Conservation (phyloP, 2,888 invertebrate genomes). For the Lampropteryx suffumata region DNA sequence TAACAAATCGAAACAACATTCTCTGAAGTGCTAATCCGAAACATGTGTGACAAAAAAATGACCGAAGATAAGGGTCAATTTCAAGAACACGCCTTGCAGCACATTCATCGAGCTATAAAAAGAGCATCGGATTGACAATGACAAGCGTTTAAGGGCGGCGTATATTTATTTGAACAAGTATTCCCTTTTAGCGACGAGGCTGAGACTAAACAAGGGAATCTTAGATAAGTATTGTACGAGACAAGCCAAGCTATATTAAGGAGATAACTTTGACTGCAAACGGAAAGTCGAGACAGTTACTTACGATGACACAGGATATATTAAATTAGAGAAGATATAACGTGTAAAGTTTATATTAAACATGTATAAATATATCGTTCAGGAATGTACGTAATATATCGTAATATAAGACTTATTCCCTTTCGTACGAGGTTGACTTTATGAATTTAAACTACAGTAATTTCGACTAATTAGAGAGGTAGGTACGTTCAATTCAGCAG, state of each 20-base stretch:
- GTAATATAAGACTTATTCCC: conserved; percentile 6
- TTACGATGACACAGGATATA: conserved; percentile 60
- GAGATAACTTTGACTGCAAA: conserved; percentile 65
- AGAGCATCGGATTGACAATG: conserved; percentile 77
- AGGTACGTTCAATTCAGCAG: too few relatives aligned
- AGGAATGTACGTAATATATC: conserved; percentile 6
- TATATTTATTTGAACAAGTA: conserved; percentile 81
- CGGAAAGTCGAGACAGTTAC: conserved; percentile 56
- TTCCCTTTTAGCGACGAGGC: conserved; percentile 77
- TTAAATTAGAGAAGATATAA: conserved; percentile 67
- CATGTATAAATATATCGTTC: conserved; percentile 14
- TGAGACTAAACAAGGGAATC: conserved; percentile 72
- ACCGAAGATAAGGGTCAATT: conserved; percentile 76
- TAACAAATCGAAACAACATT: conserved; percentile 63
- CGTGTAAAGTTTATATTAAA: conserved; percentile 24
- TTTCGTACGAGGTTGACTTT: not conserved
- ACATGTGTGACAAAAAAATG: conserved; percentile 76
- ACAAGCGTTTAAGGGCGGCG: conserved; percentile 75
- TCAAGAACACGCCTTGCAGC: conserved; percentile 70
- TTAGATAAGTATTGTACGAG: conserved; percentile 73
- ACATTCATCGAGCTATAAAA: conserved; percentile 71
- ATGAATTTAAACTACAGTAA: too few relatives aligned
- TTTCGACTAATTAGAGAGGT: too few relatives aligned
- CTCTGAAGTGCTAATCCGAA: conserved; percentile 79
- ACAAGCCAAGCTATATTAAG: conserved; percentile 63